phyloP scores from a whole-genome alignment of 2,888 invertebrate species.

The Panzeria rudis region DNA sequence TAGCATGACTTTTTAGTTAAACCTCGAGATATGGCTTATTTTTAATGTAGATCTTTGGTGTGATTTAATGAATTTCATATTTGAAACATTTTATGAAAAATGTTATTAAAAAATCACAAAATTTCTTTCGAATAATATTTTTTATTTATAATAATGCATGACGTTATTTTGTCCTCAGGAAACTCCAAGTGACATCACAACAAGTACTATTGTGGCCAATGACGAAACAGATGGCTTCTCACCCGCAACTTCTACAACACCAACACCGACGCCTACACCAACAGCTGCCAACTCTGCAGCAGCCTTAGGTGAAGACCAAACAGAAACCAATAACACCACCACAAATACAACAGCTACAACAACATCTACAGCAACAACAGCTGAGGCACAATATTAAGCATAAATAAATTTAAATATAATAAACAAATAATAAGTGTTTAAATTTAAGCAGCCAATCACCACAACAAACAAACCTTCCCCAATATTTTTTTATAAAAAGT shows the following conservation, averaged over 20 bases:
- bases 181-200: slow-evolving; percentile 82
- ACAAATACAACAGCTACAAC: slow-evolving; percentile 44
- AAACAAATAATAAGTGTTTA: slow-evolving; percentile 49
- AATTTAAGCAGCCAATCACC: slow-evolving; percentile 40
- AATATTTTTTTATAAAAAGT: slow-evolving; percentile 51
- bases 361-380: slow-evolving; percentile 58
- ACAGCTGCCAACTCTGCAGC: slow-evolving; percentile 57
- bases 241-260: slow-evolving; percentile 76
- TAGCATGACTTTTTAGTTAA: no score
- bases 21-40: no score
- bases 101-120: no score
- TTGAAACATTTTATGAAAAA: no score
- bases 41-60: no score
- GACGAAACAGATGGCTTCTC: slow-evolving; percentile 79
- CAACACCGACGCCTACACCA: slow-evolving; percentile 78
- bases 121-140: no score
- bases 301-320: slow-evolving; percentile 67
- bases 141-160: no score
- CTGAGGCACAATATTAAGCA: slow-evolving; percentile 72
- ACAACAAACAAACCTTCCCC: slow-evolving; percentile 25
- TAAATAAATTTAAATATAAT: slow-evolving; percentile 31
- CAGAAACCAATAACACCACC: slow-evolving; percentile 41
- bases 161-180: slow-evolving; percentile 74
- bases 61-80: no score
- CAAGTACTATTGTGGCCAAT: slow-evolving; percentile 78